phyloP scores from a whole-genome alignment of 2,888 invertebrate genomes.

The Pimpla rufipes region DNA sequence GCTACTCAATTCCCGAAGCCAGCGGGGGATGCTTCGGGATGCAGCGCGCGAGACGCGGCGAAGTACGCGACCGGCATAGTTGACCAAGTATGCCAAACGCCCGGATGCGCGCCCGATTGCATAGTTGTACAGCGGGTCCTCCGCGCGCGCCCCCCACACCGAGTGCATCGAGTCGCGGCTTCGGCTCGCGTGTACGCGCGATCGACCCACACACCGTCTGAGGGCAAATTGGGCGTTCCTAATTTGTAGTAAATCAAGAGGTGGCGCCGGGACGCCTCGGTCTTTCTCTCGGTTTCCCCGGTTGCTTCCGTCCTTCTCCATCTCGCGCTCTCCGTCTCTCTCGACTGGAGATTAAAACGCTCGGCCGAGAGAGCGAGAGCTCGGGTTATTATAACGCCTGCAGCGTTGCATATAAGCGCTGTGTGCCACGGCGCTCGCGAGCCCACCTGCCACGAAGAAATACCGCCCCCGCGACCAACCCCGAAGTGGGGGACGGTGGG shows the following conservation, averaged over 20 bases:
- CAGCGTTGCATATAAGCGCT: slow-evolving; percentile 66
- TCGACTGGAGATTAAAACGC: slow-evolving; percentile 66
- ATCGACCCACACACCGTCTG: slow-evolving; percentile 1
- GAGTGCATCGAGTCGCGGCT: slow-evolving; percentile 45
- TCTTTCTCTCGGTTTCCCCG: slow-evolving; percentile 45
- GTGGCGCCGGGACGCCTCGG: slow-evolving; percentile 53
- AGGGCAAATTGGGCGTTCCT: slow-evolving; percentile 72
- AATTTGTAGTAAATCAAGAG: slow-evolving; percentile 73
- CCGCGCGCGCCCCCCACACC: slow-evolving; percentile 27
- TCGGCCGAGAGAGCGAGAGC: slow-evolving; percentile 43
- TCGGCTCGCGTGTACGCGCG: slow-evolving; percentile 24
- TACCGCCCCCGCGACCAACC: slow-evolving; percentile 62
- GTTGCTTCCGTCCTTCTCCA: not conserved
- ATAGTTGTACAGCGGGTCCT: slow-evolving; percentile 62
- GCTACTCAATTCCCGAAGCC: slow-evolving; percentile 57
- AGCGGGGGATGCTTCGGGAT: not conserved
- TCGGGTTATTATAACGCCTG: slow-evolving; percentile 68
- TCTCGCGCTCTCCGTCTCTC: too few relatives aligned
- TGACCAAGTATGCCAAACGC: slow-evolving; percentile 74
- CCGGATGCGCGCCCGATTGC: slow-evolving; percentile 42
- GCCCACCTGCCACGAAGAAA: slow-evolving; percentile 65
- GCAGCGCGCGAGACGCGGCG: slow-evolving; percentile 33
- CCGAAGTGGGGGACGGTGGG: slow-evolving; percentile 24
- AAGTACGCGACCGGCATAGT: slow-evolving; percentile 75
- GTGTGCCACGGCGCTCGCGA: slow-evolving; percentile 45